Percentiles rank a stretch among this genome's conserved stretches.
Evolutionary conservation across 2,797 vertebrate genomes (phyloP).

Genomic region (Petrocephalus schoutedeni): DNA sequence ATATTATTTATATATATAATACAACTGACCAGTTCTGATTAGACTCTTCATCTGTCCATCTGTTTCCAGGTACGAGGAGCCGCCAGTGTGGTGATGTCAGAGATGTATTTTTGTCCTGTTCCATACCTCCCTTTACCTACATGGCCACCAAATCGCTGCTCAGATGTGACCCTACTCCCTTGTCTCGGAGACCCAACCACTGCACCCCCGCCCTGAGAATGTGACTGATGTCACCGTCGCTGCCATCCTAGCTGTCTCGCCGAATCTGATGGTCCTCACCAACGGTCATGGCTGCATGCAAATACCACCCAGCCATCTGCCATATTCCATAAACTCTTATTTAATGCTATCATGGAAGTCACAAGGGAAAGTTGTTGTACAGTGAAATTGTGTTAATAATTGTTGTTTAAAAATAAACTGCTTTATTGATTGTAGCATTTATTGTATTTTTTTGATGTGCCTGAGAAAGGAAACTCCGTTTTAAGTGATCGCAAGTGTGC

Average conservation of each 20-base stretch:
- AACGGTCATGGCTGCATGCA: constrained; percentile 57
- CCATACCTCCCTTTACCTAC: constrained; percentile 31
- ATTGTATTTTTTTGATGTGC: not conserved
- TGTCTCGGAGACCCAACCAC: constrained; percentile 4
- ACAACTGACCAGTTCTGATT: not conserved
- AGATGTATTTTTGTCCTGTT: constrained; percentile 43
- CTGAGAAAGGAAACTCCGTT: not conserved
- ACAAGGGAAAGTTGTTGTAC: constrained; percentile 56
- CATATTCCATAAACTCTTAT: constrained; percentile 68
- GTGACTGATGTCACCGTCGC: constrained; percentile 18
- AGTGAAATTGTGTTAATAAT: constrained; percentile 68
- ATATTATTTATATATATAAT: not conserved
- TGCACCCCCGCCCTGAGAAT: constrained; percentile 15
- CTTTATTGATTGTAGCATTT: constrained; percentile 9
- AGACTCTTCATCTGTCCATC: constrained; percentile 8
- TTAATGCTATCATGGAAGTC: constrained; percentile 43
- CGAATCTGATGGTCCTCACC: constrained; percentile 16
- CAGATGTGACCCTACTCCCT: constrained; percentile 38
- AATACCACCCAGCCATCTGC: constrained; percentile 45
- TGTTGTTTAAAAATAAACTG: constrained; percentile 52
- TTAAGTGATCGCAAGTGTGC: not conserved
- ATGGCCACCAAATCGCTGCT: constrained; percentile 39
- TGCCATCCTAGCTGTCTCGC: constrained; percentile 5
- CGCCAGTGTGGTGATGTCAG: constrained; percentile 81
- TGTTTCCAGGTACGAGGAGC: constrained; percentile 78